Percentiles rank a stretch among this genome's conserved stretches.
These are phyloP conservation scores for Xanthorhoe designata DNA, from an alignment of 2,888 invertebrate species.

Conservation along the genomic window DNA sequence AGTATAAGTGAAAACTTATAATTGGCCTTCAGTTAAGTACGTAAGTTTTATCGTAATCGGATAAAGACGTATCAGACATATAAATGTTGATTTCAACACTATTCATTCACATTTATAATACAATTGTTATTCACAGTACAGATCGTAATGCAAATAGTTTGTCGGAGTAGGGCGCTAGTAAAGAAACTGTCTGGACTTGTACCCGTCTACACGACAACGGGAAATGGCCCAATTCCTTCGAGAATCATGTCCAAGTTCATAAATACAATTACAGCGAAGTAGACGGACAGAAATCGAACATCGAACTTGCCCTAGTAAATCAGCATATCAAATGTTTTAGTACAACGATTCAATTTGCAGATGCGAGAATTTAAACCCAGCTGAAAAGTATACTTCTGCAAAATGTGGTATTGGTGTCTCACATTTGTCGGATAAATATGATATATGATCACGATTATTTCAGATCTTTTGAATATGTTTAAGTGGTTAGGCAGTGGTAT, in stretches of 20 bases:
- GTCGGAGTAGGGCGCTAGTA: conserved; percentile 24
- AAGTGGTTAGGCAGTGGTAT: no score
- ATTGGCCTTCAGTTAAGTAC: no score
- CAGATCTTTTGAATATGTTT: no score
- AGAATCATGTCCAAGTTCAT: conserved; percentile 57
- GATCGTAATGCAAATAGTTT: conserved; percentile 1
- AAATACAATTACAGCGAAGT: conserved; percentile 64
- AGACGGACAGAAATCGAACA: conserved; percentile 53
- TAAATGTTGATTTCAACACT: not conserved
- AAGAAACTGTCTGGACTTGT: conserved; percentile 41
- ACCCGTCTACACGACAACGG: conserved; percentile 46
- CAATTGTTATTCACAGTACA: not conserved
- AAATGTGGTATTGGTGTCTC: not conserved
- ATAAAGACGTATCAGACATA: not conserved
- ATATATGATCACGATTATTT: no score
- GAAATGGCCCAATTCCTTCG: conserved; percentile 52
- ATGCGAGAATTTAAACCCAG: not conserved
- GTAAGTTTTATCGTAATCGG: no score
- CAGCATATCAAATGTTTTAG: not conserved
- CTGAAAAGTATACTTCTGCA: not conserved
- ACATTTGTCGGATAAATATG: no score
- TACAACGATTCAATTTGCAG: conserved; percentile 9
- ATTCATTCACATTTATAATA: not conserved
- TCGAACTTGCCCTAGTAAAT: conserved; percentile 16
- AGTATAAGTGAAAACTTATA: no score